These are phyloP conservation scores for Mobula hypostoma DNA, from an alignment of 2,113 vertebrate species.

Conservation along the genomic window DNA sequence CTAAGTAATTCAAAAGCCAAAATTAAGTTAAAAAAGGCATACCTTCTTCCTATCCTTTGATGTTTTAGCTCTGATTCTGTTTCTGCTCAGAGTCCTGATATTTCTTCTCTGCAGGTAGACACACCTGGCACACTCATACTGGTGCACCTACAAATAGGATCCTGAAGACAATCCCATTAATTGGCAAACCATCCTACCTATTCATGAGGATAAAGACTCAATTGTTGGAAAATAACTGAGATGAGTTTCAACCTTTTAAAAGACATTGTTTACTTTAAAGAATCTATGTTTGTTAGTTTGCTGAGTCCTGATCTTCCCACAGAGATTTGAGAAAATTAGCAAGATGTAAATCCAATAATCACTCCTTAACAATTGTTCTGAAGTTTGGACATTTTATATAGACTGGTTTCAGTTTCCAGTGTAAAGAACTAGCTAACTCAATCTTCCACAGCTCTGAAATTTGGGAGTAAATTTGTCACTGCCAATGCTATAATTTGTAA, in stretches of 20 bases:
- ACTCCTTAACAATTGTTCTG: neutral
- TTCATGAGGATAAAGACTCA: neutral
- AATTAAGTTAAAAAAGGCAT: neutral
- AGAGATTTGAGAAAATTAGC: neutral
- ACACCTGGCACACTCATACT: constrained; percentile 10
- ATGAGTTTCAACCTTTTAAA: neutral
- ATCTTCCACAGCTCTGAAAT: neutral
- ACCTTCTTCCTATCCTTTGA: neutral
- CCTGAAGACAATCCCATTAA: constrained; percentile 21
- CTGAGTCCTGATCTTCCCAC: neutral
- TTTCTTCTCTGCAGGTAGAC: constrained; percentile 13
- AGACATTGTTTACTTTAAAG: neutral
- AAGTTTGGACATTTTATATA: neutral
- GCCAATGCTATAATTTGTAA: neutral
- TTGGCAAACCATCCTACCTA: neutral
- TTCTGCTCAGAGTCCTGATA: neutral
- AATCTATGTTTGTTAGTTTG: neutral
- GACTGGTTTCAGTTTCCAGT: no score
- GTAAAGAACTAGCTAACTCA: neutral
- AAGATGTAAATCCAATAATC: neutral
- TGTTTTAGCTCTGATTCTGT: neutral
- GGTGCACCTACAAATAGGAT: constrained; percentile 12
- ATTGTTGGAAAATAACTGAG: neutral
- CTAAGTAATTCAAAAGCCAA: neutral
- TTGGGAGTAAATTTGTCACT: constrained; percentile 3